A percentile compares a stretch with the other conserved stretches of the same genome.
These are phyloP conservation scores for Cheilosia impressa DNA, from an alignment of 2,888 invertebrate genomes.

Conservation along the genomic window DNA sequence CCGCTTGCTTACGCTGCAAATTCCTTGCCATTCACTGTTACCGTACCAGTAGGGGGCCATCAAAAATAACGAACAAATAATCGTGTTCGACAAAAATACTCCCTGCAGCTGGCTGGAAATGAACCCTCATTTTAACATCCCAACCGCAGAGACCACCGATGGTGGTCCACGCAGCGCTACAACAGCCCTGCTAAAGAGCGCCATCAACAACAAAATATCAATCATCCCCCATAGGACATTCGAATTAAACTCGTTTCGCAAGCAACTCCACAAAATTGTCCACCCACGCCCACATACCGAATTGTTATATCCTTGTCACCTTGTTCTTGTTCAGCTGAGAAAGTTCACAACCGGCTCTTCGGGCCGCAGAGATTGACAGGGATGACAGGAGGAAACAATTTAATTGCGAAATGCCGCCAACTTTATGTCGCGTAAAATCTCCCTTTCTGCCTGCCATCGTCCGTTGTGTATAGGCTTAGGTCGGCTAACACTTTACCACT, in stretches of 20 bases:
- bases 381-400: conserved; percentile 60
- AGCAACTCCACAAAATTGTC: conserved; percentile 10
- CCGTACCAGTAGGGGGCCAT: too few relatives aligned
- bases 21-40: too few relatives aligned
- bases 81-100: too few relatives aligned
- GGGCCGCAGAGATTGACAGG: conserved; percentile 35
- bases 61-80: too few relatives aligned
- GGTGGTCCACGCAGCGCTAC: not conserved
- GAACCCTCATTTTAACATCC: conserved; percentile 4
- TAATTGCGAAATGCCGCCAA: conserved; percentile 62
- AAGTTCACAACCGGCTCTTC: conserved; percentile 12
- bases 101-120: not conserved
- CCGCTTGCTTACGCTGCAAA: too few relatives aligned
- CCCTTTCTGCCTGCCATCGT: not conserved
- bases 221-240: conserved; percentile 23
- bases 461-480: not conserved
- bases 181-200: not conserved
- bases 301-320: conserved; percentile 26
- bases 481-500: not conserved
- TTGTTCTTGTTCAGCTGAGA: conserved; percentile 19
- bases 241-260: conserved; percentile 8
- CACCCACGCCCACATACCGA: not conserved
- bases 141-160: conserved; percentile 11
- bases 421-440: conserved; percentile 36
- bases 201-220: conserved; percentile 1